Percentiles rank a stretch among this genome's conserved stretches.
phyloP scores from a whole-genome alignment of 2,113 vertebrate genomes.

The Thamnaconus septentrionalis region DNA sequence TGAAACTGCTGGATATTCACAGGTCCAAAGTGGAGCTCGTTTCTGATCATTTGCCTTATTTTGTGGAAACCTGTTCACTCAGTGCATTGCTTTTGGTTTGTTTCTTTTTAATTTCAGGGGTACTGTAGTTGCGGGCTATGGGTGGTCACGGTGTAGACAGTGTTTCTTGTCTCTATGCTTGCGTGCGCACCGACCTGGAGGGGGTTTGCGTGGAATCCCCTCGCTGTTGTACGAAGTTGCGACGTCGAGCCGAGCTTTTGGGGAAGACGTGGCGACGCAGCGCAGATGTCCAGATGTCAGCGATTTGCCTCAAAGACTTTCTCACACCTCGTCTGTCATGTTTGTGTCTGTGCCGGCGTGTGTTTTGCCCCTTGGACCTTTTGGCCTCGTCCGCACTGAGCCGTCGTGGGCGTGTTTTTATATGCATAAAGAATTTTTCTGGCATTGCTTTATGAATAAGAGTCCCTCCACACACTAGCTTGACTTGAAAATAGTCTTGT shows the following conservation, averaged over 20 bases:
- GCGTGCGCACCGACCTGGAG: too few relatives aligned
- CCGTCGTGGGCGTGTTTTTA: too few relatives aligned
- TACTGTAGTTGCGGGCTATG: conserved; percentile 13
- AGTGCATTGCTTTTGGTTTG: conserved; percentile 20
- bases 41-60: conserved; percentile 52
- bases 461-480: too few relatives aligned
- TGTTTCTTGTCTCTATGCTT: too few relatives aligned
- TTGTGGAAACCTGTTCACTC: conserved; percentile 19
- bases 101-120: conserved; percentile 44
- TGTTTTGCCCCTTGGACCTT: too few relatives aligned
- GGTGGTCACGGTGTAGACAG: too few relatives aligned
- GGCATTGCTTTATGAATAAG: too few relatives aligned
- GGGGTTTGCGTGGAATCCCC: background rate
- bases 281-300: conserved; percentile 40
- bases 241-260: background rate
- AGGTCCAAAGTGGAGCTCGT: conserved; percentile 27
- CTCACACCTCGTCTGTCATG: too few relatives aligned
- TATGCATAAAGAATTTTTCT: too few relatives aligned
- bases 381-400: too few relatives aligned
- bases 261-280: conserved; percentile 12
- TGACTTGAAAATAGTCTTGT: too few relatives aligned
- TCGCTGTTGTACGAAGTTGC: background rate
- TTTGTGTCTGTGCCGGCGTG: too few relatives aligned
- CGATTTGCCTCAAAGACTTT: background rate
- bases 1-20: conserved; percentile 42